phyloP scores from a whole-genome alignment of 2,888 invertebrate genomes.

The Caenorhabditis sp. region DNA sequence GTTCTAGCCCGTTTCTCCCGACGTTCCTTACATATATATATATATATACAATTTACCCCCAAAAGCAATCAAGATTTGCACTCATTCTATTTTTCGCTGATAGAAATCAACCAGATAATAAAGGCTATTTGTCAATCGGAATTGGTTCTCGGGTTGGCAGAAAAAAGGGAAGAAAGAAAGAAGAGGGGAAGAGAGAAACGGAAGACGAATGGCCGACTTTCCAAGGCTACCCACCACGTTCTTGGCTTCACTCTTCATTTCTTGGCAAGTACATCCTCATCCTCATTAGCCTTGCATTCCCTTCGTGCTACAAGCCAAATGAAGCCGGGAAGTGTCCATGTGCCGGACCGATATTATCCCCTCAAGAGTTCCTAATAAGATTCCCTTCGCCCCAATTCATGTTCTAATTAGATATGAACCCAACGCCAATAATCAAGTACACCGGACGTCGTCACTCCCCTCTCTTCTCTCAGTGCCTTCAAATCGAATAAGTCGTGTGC shows the following conservation, averaged over 20 bases:
- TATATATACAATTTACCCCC: background rate
- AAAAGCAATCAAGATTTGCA: conserved; percentile 14
- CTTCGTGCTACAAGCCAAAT: conserved; percentile 7
- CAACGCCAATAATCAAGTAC: conserved; percentile 6
- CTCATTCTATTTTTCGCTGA: conserved; percentile 3
- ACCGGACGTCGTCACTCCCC: conserved; percentile 1
- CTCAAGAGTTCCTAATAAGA: conserved; percentile 2
- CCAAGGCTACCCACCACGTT: conserved; percentile 4
- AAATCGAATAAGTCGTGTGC: no score
- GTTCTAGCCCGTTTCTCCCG: background rate
- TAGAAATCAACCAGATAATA: conserved; percentile 13
- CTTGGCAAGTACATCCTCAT: no score
- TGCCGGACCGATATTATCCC: background rate
- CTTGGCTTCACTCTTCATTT: background rate
- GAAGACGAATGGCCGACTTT: background rate
- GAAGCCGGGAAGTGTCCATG: background rate
- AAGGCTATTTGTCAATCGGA: conserved; percentile 17
- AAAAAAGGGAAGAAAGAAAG: background rate
- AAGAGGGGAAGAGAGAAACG: background rate
- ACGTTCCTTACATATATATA: background rate
- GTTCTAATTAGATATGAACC: background rate
- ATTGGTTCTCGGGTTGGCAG: background rate
- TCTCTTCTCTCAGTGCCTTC: background rate
- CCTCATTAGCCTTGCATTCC: no score
- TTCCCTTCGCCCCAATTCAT: background rate